Evolutionary conservation across 1,140 invertebrate species (phyloP).

Genomic region (Himalopsyche phryganea): DNA sequence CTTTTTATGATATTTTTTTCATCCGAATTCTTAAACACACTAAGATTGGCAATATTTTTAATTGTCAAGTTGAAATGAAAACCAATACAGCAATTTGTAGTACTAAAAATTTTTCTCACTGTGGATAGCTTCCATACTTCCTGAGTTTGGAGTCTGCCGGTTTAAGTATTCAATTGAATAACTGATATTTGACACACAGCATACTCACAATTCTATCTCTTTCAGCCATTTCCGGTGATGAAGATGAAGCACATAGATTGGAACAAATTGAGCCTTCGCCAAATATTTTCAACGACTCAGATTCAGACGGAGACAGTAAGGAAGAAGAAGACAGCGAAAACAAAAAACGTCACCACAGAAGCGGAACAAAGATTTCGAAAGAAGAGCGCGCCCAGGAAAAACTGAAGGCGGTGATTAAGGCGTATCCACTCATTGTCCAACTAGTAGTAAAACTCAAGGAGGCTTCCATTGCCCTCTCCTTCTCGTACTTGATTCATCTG

Average conservation of each 20-base stretch:
- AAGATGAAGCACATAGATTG: constrained; percentile 72
- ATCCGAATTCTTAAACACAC: too few species aligned
- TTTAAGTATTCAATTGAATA: too few species aligned
- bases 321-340: constrained; percentile 48
- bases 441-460: constrained; percentile 60
- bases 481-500: constrained; percentile 59
- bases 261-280: constrained; percentile 61
- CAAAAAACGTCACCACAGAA: constrained; percentile 60
- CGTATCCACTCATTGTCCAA: constrained; percentile 70
- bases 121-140: too few species aligned
- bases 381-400: constrained; percentile 62
- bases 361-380: constrained; percentile 56
- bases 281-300: constrained; percentile 50
- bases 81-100: too few species aligned
- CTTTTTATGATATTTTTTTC: too few species aligned
- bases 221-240: constrained; percentile 61
- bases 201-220: constrained; percentile 26
- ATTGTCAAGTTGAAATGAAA: too few species aligned
- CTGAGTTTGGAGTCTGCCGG: too few species aligned
- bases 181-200: too few species aligned
- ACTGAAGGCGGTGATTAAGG: constrained; percentile 64
- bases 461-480: constrained; percentile 57
- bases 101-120: too few species aligned
- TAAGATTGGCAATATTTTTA: too few species aligned
- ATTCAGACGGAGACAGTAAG: constrained; percentile 44